These are phyloP conservation scores for Empidonax alnorum DNA, from an alignment of 2,113 vertebrate species.

Conservation along the genomic window DNA sequence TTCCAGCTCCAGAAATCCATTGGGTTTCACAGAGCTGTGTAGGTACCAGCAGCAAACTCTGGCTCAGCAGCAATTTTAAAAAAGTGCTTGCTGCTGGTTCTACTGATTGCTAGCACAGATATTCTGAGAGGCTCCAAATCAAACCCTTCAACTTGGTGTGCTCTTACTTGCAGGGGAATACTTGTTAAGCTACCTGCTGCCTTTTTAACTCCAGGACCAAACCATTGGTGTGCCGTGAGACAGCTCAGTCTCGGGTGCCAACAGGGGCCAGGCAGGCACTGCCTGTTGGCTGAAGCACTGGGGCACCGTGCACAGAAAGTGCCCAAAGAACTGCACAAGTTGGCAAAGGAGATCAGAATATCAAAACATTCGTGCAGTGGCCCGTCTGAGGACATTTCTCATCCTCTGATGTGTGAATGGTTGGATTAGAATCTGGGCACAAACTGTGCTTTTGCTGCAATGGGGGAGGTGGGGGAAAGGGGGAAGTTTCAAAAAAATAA, in stretches of 20 bases:
- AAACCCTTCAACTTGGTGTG: background rate
- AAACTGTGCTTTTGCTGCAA: background rate
- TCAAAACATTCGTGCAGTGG: background rate
- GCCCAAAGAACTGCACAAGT: background rate
- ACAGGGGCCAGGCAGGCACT: background rate
- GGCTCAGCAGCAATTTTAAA: background rate
- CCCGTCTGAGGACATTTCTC: background rate
- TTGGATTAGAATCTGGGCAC: background rate
- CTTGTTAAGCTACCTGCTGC: background rate
- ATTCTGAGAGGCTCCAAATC: background rate
- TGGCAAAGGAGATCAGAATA: background rate
- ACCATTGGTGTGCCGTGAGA: background rate
- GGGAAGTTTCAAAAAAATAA: background rate
- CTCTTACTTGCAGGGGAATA: background rate
- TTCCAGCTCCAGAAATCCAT: background rate
- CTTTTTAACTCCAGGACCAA: background rate
- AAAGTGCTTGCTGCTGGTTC: background rate
- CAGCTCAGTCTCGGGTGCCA: background rate
- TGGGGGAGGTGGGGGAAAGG: rapidly evolving
- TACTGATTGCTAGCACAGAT: rapidly evolving
- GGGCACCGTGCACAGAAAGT: background rate
- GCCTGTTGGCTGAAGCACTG: background rate
- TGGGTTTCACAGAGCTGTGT: rapidly evolving
- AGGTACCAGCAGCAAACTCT: background rate
- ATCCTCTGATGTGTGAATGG: background rate